Evolutionary conservation across 2,797 vertebrate species (phyloP), one percentile per base, ranked within the genome.

Genomic region (Trachurus trachurus): DNA sequence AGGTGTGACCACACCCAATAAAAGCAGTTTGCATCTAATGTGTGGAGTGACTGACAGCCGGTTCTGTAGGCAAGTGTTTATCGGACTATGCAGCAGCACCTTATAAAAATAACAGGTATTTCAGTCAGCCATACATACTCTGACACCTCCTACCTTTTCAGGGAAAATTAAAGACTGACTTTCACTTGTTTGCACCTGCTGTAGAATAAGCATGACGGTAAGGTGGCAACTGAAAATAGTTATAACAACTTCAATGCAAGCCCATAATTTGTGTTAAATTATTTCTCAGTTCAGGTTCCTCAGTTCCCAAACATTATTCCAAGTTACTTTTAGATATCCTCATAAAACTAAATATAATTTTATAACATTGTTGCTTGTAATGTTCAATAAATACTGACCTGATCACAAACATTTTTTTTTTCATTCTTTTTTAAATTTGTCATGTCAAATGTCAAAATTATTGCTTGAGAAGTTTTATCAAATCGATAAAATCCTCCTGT

Each of bases 401-500:
- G 6, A 26, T 53, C 22, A 4, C 11, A 53, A 0, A 53, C 22
- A n/a, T n/a, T n/a, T 22, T 34, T 34, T 57, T 57, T 56, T 31
- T 31, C 26, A 26, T 15, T 47, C 9, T 47, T 37, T 37, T 37
- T 37, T 34, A 5, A 6, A 34, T 6, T 34, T 34, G 31, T 37
- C 34, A 37, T 9, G 34, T 8, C 34, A 42, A 42, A 42, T 40
- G 2, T 72, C 5, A 31, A 71, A 71, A 63, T 21, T 71, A 84
- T 80, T 80, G 82, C 71, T 84, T 79, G 1, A 64, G 67, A 66
- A 26, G 19, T 26, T 72, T 6, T 16, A 21, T 56, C 0, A 65
- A 65, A 42, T 73, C 42, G 16, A 29, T 21, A n/a, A 42, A 78
- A 57, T 62, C 11, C 5, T 66, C 47, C 12, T 52, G 62, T 59